Base-by-base conservation (phyloP, 2,113 vertebrate genomes). In the Cinclus cinclus region DNA sequence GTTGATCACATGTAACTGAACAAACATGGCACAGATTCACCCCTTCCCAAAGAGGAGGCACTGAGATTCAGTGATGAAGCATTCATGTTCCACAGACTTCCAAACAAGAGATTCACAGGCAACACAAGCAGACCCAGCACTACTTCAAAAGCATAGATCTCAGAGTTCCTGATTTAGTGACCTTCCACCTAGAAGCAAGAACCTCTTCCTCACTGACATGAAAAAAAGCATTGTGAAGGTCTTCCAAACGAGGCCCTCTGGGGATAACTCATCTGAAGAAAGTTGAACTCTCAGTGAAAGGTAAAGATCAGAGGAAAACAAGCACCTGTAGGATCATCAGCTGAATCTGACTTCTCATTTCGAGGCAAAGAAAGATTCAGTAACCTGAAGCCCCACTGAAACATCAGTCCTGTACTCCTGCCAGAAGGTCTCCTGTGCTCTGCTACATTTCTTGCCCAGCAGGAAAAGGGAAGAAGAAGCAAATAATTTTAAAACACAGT, bases 71-170 rank as follows among this genome's bases (percentile, higher is more conserved):
- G 52, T 0, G 2, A 22, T 15, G 9, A 69, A 56, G 1, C 27
- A 82, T 13, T 31, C 6, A 6, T 1, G 7, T n/a, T 62, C 56
- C 39, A 44, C 25, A 70, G 39, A 42, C 37, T 80, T 52, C 52
- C 42, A 1, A 47, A 46, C 31, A 70, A 1, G 6, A 47, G 64
- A 39, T 1, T 2, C 5, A 23, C 28, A 24, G 56, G 31, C 0
- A 4, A 41, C n/a, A 56, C 23, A 2, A 55, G 42, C 68, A 92
- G 67, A 62, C 4, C 20, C 79, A 92, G 33, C 24, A 27, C 6
- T 13, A 11, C 28, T 68, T 70, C 67, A 70, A 41, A 55, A 59
- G 35, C 11, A 78, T 39, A 81, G 25, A 67, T 22, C 22, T 24
- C 16, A 37, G 9, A 63, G 25, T 16, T 7, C 47, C 49, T 27